Base-by-base conservation (phyloP, 2,113 vertebrate species). In the Oxyruncus cristatus region DNA sequence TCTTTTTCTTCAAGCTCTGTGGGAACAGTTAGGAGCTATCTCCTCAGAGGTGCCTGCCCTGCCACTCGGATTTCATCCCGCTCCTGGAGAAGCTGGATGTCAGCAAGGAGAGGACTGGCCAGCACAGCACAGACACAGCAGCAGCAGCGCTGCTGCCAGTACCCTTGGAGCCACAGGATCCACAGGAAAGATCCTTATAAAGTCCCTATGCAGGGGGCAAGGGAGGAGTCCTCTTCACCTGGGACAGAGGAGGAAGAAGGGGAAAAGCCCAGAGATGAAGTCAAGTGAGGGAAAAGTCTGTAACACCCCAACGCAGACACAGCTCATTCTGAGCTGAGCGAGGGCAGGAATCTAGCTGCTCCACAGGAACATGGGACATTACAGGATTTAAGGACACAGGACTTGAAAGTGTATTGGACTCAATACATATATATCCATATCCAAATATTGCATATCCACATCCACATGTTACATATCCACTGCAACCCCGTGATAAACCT, bases 41-140 rank as follows among this genome's bases (percentile, higher is more conserved):
- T 95, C 94, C 88, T 96, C 89, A 91, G 93, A 96, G 94, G 93
- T 96, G 93, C 92, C 90, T 95, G 88, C 61, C 80, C 76, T 96
- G 95, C 95, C 96, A 94, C 84, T 91, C 71, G 90, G n/a, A 96
- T 95, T 96, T 95, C 59, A 65, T 58, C 72, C 76, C 0, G 1
- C 35, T 89, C 65, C 84, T n/a, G 44, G 42, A 91, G 86, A 78
- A 85, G 92, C 0, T 65, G 5, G 47, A 50, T 80, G 73, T 61
- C 92, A 96, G 95, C 82, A 72, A 5, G 28, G 41, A 22, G 59
- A 49, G 37, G 44, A 19, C 55, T 6, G 70, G 79, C n/a, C 86
- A 0, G 14, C 68, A 33, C 65, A n/a, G 27, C 0, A 3, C 59
- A 82, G 52, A 65, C 50, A 17, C 44, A 37, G 92, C 76, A 65